Evolutionary conservation across 2,113 vertebrate species (phyloP).

Genomic region (Pygoscelis antarcticus): DNA sequence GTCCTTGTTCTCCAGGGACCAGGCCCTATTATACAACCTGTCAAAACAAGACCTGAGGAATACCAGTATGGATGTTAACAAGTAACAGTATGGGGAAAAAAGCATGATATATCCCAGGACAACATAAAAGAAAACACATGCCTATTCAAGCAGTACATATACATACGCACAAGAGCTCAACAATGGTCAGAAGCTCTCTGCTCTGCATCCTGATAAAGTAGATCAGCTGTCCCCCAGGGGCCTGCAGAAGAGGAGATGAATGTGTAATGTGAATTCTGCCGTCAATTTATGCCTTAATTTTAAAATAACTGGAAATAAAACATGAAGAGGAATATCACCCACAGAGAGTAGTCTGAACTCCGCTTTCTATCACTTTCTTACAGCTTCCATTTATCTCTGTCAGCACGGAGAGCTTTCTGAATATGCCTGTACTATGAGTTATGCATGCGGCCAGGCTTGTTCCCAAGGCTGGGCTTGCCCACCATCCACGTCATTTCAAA

Average conservation of each 20-base stretch:
- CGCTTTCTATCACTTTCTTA: slow-evolving; percentile 25
- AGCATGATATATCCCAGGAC: not conserved
- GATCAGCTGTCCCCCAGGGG: not conserved
- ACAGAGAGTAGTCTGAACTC: slow-evolving; percentile 20
- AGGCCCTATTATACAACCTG: not conserved
- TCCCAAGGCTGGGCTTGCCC: not conserved
- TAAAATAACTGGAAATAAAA: slow-evolving; percentile 65
- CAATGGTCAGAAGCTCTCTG: not conserved
- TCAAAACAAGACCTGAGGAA: not conserved
- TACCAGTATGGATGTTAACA: not conserved
- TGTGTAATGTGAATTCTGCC: slow-evolving; percentile 11
- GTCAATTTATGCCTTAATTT: slow-evolving; percentile 45
- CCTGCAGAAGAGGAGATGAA: slow-evolving; percentile 3
- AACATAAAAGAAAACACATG: not conserved
- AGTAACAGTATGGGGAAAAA: not conserved
- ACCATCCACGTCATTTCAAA: rapidly evolving
- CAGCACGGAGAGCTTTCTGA: not conserved
- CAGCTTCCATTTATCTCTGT: slow-evolving; percentile 2
- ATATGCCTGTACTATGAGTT: not conserved
- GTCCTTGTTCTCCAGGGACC: not conserved
- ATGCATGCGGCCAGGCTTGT: not conserved
- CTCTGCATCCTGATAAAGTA: slow-evolving; percentile 18
- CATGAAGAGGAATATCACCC: slow-evolving; percentile 24
- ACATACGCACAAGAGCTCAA: not conserved
- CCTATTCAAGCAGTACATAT: not conserved